Percentiles rank a stretch among this genome's conserved stretches.
phyloP scores from a whole-genome alignment of 2,888 invertebrate species.

The Adelphocoris suturalis region DNA sequence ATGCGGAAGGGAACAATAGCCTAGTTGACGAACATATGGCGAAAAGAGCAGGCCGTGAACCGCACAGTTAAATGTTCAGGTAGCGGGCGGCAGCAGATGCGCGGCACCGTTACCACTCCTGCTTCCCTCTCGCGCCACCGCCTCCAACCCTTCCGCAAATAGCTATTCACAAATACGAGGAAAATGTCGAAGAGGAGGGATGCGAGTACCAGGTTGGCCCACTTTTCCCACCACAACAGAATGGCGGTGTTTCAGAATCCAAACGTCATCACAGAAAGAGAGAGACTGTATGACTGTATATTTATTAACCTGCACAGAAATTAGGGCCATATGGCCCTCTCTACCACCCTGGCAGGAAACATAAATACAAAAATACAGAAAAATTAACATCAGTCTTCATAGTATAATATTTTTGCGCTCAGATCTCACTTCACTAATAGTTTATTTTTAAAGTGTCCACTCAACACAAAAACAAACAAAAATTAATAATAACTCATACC shows the following conservation, averaged over 20 bases:
- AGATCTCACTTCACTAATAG: too few species aligned
- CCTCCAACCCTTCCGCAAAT: slow-evolving; percentile 60
- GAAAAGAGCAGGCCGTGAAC: neutral
- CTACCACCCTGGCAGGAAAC: too few species aligned
- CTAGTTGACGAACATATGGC: slow-evolving; percentile 44
- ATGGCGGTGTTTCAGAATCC: neutral
- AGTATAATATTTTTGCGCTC: too few species aligned
- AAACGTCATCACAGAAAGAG: too few species aligned
- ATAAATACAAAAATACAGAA: too few species aligned
- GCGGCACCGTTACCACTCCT: slow-evolving; percentile 45
- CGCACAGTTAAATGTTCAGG: slow-evolving; percentile 57
- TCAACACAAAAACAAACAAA: too few species aligned
- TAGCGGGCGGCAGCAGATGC: slow-evolving; percentile 45
- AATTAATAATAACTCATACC: too few species aligned
- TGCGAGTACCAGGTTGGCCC: neutral
- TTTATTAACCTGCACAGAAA: too few species aligned
- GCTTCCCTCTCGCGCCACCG: neutral
- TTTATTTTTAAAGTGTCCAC: too few species aligned
- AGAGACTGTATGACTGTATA: too few species aligned
- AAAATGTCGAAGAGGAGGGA: neutral
- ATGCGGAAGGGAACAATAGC: slow-evolving; percentile 57
- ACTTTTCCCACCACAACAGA: neutral
- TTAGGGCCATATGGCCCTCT: too few species aligned
- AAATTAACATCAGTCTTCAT: too few species aligned
- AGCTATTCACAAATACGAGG: slow-evolving; percentile 48